Evolutionary conservation across 2,113 vertebrate species (phyloP).

Genomic region (Macrotis lagotis): DNA sequence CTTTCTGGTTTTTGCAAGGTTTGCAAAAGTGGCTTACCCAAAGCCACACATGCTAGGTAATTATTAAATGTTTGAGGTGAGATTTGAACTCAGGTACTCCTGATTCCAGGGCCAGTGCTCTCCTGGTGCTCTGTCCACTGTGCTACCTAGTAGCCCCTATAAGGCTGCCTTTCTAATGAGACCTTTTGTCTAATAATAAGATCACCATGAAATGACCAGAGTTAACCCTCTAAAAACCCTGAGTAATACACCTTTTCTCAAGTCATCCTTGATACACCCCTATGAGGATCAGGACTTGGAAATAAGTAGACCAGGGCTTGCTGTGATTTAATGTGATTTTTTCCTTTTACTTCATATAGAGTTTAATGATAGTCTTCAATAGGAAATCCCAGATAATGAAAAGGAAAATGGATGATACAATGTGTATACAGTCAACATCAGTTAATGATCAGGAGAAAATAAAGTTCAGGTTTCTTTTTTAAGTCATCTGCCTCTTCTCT

Average conservation of each 20-base stretch:
- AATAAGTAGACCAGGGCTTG: not conserved
- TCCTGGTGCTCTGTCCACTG: too few relatives aligned
- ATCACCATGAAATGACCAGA: not conserved
- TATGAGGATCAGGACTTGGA: not conserved
- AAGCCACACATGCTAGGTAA: too few relatives aligned
- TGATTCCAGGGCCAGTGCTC: too few relatives aligned
- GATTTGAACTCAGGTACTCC: too few relatives aligned
- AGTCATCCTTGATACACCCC: not conserved
- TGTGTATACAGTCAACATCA: not conserved
- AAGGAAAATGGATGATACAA: not conserved
- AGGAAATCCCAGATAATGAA: not conserved
- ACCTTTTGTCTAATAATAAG: not conserved
- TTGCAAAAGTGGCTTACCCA: too few relatives aligned
- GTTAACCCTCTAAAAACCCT: not conserved
- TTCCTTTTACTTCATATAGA: not conserved
- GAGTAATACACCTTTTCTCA: not conserved
- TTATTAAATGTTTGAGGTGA: too few relatives aligned
- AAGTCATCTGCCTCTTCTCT: not conserved
- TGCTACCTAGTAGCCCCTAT: too few relatives aligned
- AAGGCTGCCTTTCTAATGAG: not conserved
- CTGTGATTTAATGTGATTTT: not conserved
- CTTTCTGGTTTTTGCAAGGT: too few relatives aligned
- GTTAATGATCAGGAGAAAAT: not conserved
- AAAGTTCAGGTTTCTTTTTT: not conserved
- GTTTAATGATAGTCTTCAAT: not conserved